A percentile compares a stretch with the other conserved stretches of the same genome.
phyloP scores from a whole-genome alignment of 53 echinoderm and acorn worm genomes.

The Stichopus horrens region DNA sequence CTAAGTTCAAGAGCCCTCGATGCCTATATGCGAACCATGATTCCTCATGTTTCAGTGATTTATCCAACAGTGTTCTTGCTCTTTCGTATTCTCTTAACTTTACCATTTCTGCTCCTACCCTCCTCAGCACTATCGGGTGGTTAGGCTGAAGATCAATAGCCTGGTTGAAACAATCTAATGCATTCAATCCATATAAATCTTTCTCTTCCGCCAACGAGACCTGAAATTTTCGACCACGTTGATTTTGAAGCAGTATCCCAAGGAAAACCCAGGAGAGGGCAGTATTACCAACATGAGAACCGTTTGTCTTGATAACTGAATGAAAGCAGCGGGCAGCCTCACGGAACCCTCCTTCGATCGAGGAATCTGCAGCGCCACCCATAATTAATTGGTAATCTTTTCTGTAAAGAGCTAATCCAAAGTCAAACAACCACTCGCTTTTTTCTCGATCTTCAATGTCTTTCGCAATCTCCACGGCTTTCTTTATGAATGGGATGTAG shows the following conservation, averaged over 20 bases:
- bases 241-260: slow-evolving; percentile 62
- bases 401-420: slow-evolving; percentile 72
- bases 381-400: slow-evolving; percentile 61
- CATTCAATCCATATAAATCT: slow-evolving; percentile 43
- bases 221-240: slow-evolving; percentile 54
- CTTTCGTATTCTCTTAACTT: slow-evolving; percentile 62
- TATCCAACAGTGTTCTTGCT: slow-evolving; percentile 60
- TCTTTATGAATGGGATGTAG: slow-evolving; percentile 68
- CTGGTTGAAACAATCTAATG: slow-evolving; percentile 68
- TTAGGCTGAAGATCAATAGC: slow-evolving; percentile 64
- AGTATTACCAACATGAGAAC: slow-evolving; percentile 37
- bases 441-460: slow-evolving; percentile 56
- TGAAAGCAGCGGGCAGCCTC: slow-evolving; percentile 68
- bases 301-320: slow-evolving; percentile 59
- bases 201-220: slow-evolving; percentile 50
- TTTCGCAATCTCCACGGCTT: slow-evolving; percentile 66
- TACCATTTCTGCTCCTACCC: slow-evolving; percentile 63
- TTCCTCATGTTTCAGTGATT: slow-evolving; percentile 52
- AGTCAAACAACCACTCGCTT: slow-evolving; percentile 92
- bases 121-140: slow-evolving; percentile 61
- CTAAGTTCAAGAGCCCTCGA: slow-evolving; percentile 65
- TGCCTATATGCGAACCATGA: slow-evolving; percentile 77
- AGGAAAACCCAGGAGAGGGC: slow-evolving; percentile 82
- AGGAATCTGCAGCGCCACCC: slow-evolving; percentile 42
- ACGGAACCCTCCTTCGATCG: slow-evolving; percentile 51